Percentiles rank a stretch among this genome's conserved stretches.
phyloP scores from a whole-genome alignment of 2,113 vertebrate genomes.

The Elanoides forficatus region DNA sequence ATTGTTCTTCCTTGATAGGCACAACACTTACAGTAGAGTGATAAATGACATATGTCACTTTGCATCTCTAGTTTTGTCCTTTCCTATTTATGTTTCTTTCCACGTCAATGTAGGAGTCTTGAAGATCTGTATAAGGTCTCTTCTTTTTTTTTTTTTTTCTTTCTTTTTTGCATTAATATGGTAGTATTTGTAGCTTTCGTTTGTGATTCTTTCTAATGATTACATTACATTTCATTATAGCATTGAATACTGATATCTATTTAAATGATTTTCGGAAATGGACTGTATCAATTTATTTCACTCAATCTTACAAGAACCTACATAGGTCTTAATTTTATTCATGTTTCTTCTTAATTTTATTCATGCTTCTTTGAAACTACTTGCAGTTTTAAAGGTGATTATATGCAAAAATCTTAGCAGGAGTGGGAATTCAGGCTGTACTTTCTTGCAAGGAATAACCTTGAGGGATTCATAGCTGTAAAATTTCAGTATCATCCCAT shows the following conservation, averaged over 20 bases:
- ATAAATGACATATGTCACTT: not conserved
- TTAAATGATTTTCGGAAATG: not conserved
- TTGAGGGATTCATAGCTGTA: slow-evolving; percentile 6
- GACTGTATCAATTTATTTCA: not conserved
- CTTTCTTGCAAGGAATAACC: slow-evolving; percentile 1
- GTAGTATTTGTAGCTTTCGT: not conserved
- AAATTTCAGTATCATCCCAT: not conserved
- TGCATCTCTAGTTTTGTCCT: not conserved
- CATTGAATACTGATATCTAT: not conserved
- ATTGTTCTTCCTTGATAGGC: not conserved
- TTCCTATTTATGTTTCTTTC: not conserved
- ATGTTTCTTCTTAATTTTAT: not conserved
- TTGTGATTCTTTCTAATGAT: not conserved
- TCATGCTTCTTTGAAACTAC: not conserved
- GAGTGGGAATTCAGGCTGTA: not conserved
- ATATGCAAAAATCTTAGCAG: not conserved
- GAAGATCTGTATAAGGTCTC: not conserved
- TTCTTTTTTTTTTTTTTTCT: not conserved
- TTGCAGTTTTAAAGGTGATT: not conserved
- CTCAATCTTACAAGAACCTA: not conserved
- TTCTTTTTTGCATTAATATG: not conserved
- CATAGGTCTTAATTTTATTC: not conserved
- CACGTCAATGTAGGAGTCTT: not conserved
- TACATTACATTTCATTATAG: not conserved
- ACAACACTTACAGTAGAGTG: not conserved